A percentile compares a stretch with the other conserved stretches of the same genome.
phyloP scores from a whole-genome alignment of 2,113 vertebrate genomes.

The Anas platyrhynchos region DNA sequence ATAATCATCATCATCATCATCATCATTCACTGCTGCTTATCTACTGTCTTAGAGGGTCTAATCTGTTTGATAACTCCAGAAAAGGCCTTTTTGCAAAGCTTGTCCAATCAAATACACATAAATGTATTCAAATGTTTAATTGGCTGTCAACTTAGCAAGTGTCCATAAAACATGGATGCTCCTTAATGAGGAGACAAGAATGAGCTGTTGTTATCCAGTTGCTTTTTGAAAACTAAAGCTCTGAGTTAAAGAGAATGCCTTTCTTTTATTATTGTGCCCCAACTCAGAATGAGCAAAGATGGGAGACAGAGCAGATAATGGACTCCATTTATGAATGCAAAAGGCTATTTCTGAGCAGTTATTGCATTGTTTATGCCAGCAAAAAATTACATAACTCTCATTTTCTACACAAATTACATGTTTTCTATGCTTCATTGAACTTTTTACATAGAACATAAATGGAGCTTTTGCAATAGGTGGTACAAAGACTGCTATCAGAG shows the following conservation, averaged over 20 bases:
- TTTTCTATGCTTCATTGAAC: constrained; percentile 61
- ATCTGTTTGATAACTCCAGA: neutral
- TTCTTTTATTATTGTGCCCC: neutral
- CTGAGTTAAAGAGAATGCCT: neutral
- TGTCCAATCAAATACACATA: neutral
- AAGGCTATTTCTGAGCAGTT: constrained; percentile 51
- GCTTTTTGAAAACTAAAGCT: constrained; percentile 30
- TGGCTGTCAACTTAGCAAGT: constrained; percentile 20
- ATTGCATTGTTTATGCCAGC: constrained; percentile 64
- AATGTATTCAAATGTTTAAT: constrained; percentile 16
- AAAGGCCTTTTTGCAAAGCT: neutral
- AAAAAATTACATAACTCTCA: constrained; percentile 51
- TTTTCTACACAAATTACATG: constrained; percentile 56
- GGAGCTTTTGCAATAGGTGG: constrained; percentile 49
- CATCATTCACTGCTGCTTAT: neutral
- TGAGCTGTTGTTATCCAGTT: constrained; percentile 31
- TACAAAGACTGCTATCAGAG: constrained; percentile 29
- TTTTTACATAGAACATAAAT: constrained; percentile 56
- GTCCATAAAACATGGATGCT: constrained; percentile 5
- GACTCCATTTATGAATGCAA: constrained; percentile 28
- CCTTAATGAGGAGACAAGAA: constrained; percentile 46
- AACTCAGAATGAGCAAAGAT: neutral
- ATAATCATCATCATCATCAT: neutral
- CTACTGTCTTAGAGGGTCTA: neutral
- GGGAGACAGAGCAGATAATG: constrained; percentile 27